These are phyloP conservation scores for Pollicipes pollicipes DNA, from an alignment of 1,140 invertebrate genomes.

Conservation along the genomic window DNA sequence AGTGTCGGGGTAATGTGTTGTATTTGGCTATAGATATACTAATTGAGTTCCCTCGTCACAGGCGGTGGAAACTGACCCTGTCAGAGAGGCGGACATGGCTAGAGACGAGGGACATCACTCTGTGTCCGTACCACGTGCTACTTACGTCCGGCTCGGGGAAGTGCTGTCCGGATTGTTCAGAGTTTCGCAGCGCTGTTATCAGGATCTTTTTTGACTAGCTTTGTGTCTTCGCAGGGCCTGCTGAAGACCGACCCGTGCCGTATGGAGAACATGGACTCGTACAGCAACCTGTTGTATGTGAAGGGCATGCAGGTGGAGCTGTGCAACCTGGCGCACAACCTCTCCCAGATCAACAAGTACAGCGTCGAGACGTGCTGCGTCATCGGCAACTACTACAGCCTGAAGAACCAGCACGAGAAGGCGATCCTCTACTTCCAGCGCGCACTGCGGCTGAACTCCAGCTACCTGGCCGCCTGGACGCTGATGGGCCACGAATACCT, in stretches of 20 bases:
- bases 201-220: no score
- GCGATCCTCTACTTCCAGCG: slow-evolving; percentile 91
- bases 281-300: slow-evolving; percentile 89
- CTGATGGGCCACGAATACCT: slow-evolving; percentile 98
- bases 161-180: no score
- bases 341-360: slow-evolving; percentile 89
- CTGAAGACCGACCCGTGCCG: slow-evolving; percentile 75
- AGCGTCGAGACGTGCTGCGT: slow-evolving; percentile 94
- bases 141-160: no score
- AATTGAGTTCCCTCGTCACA: no score
- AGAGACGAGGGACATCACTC: no score
- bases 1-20: no score
- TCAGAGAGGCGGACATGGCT: no score
- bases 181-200: no score
- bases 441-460: slow-evolving; percentile 82
- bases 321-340: slow-evolving; percentile 78
- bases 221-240: slow-evolving; percentile 40
- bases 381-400: slow-evolving; percentile 96
- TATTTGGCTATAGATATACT: no score
- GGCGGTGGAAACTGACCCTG: no score
- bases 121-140: no score
- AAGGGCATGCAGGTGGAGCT: slow-evolving; percentile 83
- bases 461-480: slow-evolving; percentile 88
- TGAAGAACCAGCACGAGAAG: slow-evolving; percentile 88
- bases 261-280: slow-evolving; percentile 87